Base-by-base conservation (phyloP, 2,113 vertebrate genomes). In the Zosterops lateralis region DNA sequence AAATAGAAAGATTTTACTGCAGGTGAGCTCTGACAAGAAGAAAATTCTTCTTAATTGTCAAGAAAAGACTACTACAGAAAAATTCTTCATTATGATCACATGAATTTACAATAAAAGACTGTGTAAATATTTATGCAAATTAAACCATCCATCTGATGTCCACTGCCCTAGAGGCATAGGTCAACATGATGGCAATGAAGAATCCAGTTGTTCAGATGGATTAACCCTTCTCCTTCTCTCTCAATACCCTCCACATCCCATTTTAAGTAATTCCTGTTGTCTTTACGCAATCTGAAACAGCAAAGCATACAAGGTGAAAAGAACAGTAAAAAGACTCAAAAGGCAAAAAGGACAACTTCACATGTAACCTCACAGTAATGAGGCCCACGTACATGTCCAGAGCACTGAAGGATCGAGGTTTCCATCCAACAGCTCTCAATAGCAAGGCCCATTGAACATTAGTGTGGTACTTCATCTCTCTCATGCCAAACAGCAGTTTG, bases 401-500 rank as follows among this genome's bases (percentile, higher is more conserved):
- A 62, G 81, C 44, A 47, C 74, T 44, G 71, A 65, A 87, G 75
- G 56, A 91, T 58, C 10, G 12, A 45, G 14, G 47, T 47, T 82
- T 62, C 78, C 67, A 62, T 42, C 62, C 87, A 58, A 50, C 42
- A 89, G 56, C 51, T 68, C 79, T 45, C 9, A 48, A 67, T 34
- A 93, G 84, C 85, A 96, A 86, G 93, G 81, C n/a, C 84, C 80
- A 92, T 34, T 94, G 92, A 95, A 93, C 71, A 84, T 76, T 62
- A 89, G 57, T 81, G 85, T 50, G 82, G 66, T 16, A 68, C 82
- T 87, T 76, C 50, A 93, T 89, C 90, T 95, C 72, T 51, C 73
- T 87, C 51, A 12, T 0, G 12, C 81, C 87, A 87, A 90, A 51
- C 70, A 87, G 89, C 74, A 80, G 34, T 85, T 83, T 80, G 74